A percentile compares a stretch with the other conserved stretches of the same genome.
phyloP scores from a whole-genome alignment of 2,888 invertebrate species.

The Drepana falcataria region DNA sequence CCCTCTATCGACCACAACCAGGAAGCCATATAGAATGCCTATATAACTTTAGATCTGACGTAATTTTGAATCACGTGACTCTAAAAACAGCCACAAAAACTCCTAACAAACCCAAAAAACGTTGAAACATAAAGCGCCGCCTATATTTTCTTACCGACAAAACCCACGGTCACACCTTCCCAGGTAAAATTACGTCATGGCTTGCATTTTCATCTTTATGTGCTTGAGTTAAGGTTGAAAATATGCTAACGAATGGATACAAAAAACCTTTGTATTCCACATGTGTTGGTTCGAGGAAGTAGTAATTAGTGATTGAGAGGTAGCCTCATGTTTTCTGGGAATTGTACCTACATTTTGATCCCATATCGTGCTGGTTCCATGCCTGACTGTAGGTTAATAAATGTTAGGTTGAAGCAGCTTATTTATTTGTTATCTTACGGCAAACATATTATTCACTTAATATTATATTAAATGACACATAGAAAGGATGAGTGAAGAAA shows the following conservation, averaged over 20 bases:
- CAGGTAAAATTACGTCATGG: constrained; percentile 27
- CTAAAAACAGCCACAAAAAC: too few relatives aligned
- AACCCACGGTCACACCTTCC: constrained; percentile 44
- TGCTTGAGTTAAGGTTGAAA: neutral
- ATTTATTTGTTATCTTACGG: too few relatives aligned
- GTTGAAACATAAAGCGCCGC: constrained; percentile 18
- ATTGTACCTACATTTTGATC: neutral
- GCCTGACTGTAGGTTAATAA: too few relatives aligned
- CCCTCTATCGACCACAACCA: too few relatives aligned
- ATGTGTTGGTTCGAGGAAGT: constrained; percentile 49
- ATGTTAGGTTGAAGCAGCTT: too few relatives aligned
- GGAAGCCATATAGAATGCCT: too few relatives aligned
- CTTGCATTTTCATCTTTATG: constrained; percentile 14
- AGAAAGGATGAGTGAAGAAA: too few relatives aligned
- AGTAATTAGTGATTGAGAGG: constrained; percentile 30
- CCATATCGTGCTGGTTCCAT: neutral
- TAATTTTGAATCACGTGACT: too few relatives aligned
- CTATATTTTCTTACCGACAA: constrained; percentile 31
- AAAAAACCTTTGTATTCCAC: constrained; percentile 44
- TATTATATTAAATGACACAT: too few relatives aligned
- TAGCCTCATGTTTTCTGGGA: constrained; percentile 3
- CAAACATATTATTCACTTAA: too few relatives aligned
- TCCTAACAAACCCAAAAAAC: too few relatives aligned
- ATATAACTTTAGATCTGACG: too few relatives aligned
- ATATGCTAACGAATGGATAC: constrained; percentile 14